Conservation (phyloP, 2,113 vertebrate genomes). For the Centropus bengalensis region DNA sequence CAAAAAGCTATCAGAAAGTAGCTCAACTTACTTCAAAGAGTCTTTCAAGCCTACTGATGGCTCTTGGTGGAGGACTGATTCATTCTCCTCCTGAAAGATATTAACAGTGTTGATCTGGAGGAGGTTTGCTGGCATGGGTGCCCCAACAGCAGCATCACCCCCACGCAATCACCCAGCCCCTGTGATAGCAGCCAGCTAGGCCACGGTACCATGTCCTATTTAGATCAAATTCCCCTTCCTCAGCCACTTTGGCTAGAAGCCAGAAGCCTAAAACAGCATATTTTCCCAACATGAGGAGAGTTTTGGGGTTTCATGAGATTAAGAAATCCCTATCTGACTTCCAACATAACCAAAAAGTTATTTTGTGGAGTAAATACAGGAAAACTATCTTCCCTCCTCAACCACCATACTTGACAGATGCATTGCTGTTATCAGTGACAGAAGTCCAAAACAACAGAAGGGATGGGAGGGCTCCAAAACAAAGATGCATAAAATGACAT, state of each 20-base stretch:
- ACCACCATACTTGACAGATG: background rate
- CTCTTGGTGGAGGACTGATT: background rate
- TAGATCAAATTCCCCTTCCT: background rate
- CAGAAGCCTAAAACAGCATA: background rate
- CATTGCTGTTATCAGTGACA: rapidly evolving
- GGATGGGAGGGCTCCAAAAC: background rate
- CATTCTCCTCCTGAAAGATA: background rate
- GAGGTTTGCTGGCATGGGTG: background rate
- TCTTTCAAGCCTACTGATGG: background rate
- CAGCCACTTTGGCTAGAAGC: background rate
- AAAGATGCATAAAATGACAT: background rate
- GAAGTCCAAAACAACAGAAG: background rate
- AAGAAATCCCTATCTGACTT: background rate
- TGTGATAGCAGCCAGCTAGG: background rate
- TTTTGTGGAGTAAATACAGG: background rate
- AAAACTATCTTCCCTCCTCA: background rate
- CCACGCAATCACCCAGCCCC: background rate
- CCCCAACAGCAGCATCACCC: background rate
- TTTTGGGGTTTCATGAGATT: background rate
- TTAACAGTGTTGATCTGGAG: background rate
- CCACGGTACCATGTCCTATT: no score
- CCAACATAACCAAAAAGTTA: background rate
- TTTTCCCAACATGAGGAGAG: background rate
- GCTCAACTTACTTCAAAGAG: background rate
- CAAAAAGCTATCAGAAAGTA: background rate